Evolutionary conservation across 2,797 vertebrate species (phyloP), one percentile per base, ranked within the genome.

Genomic region (Eupleurogrammus muticus): DNA sequence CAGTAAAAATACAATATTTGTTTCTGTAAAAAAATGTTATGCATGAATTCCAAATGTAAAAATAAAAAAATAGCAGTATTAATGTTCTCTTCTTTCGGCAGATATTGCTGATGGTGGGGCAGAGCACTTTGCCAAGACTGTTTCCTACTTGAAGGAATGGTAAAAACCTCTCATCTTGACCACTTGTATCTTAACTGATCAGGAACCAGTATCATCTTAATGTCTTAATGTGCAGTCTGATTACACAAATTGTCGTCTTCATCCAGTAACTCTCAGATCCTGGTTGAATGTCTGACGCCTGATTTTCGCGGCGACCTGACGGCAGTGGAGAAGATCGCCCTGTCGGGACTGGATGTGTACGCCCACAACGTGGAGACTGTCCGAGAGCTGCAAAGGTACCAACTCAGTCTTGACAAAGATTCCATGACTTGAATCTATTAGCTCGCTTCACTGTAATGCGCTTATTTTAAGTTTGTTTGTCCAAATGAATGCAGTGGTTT

Each of bases 331-430:
- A 97, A 92, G 60, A 95, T 99, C 0, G 94, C 94, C 3, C 28
- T 89, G 70, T 99, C 97, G 0, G 97, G 97, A 3, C 92, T 99
- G 70, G 98, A 99, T 5, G 98, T 99, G 5, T 99, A 96, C 0
- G 98, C 98, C 0, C 98, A 99, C 87, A 99, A 99, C 19, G 93
- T 99, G 79, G 98, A 99, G 89, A 99, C 98, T 0, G 98, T 99
- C 61, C 94, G 96, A 0, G 95, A 95, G n/a, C 87, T 99, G 21
- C 98, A 99, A 82, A 95, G 97, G 98, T 99, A 80, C 7, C 12
- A 11, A 36, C 28, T 44, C 40, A n/a, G 40, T 16, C 6, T 1
- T 44, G 14, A 17, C 14, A 42, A 40, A 42, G 40, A n/a, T 16
- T 16, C 17, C 1, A 17, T 9, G 40, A 44, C 40, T n/a, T 16